Evolutionary conservation across 2,797 vertebrate genomes (phyloP).

Genomic region (Megalops cyprinoides): DNA sequence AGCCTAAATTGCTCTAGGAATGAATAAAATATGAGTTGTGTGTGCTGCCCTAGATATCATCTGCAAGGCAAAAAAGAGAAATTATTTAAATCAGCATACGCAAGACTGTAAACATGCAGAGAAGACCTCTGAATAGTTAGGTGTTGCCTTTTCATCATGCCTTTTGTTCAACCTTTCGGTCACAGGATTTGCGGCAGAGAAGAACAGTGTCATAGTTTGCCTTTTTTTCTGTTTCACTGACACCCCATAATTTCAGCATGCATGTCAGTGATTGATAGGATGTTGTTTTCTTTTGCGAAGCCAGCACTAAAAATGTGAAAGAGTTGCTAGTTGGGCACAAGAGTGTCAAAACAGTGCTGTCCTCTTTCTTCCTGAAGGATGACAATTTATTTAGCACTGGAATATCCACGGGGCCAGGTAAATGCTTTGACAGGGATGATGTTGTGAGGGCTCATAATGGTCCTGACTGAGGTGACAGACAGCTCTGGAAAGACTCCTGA

Average conservation of each 20-base stretch:
- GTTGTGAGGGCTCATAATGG: neutral
- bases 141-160: neutral
- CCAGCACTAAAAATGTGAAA: neutral
- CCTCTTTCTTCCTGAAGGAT: neutral
- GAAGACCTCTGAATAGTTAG: neutral
- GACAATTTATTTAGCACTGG: neutral
- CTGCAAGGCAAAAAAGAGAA: neutral
- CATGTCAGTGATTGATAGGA: slow-evolving; percentile 5
- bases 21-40: neutral
- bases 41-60: slow-evolving; percentile 17
- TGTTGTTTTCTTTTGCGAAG: neutral
- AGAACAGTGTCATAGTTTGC: neutral
- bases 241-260: neutral
- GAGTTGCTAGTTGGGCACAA: neutral
- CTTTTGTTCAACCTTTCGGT: neutral
- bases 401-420: neutral
- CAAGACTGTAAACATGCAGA: neutral
- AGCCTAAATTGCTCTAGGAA: slow-evolving; percentile 6
- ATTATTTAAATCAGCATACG: neutral
- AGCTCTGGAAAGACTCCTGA: neutral
- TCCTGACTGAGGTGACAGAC: neutral
- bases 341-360: neutral
- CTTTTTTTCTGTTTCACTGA: neutral
- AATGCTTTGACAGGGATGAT: neutral
- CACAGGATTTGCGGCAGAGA: slow-evolving; percentile 5